phyloP scores from a whole-genome alignment of 2,888 invertebrate species.

The Trachelus troglodyta region DNA sequence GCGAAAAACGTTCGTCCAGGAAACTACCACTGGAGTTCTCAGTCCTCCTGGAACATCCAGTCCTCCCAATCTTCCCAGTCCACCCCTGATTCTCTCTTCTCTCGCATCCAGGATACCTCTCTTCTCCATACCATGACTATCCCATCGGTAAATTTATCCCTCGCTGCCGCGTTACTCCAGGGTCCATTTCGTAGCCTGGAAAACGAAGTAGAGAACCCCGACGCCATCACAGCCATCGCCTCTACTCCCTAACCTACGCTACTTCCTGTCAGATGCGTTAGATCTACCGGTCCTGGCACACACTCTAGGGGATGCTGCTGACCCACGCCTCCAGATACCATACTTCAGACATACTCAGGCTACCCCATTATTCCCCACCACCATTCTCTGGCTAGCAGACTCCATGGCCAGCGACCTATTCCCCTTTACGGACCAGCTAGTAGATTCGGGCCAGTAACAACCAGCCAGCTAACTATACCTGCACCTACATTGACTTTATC shows the following conservation, averaged over 20 bases:
- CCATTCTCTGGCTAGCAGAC: background rate
- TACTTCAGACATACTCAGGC: background rate
- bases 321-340: background rate
- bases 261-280: constrained; percentile 39
- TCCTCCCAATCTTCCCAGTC: background rate
- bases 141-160: constrained; percentile 42
- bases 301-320: constrained; percentile 48
- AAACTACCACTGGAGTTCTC: background rate
- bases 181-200: constrained; percentile 42
- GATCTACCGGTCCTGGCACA: constrained; percentile 42
- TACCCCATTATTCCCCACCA: background rate
- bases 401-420: background rate
- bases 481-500: background rate
- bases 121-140: background rate
- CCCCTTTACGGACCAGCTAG: background rate
- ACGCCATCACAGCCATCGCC: background rate
- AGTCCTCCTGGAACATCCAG: background rate
- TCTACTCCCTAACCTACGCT: background rate
- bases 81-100: background rate
- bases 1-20: background rate
- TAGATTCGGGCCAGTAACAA: background rate
- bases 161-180: constrained; percentile 40
- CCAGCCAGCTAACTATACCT: background rate
- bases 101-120: background rate
- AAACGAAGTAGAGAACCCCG: constrained; percentile 7